Percentiles rank a stretch among this genome's conserved stretches.
These are phyloP conservation scores for Psylliodes chrysocephalus DNA, from an alignment of 2,888 invertebrate genomes.

Conservation along the genomic window DNA sequence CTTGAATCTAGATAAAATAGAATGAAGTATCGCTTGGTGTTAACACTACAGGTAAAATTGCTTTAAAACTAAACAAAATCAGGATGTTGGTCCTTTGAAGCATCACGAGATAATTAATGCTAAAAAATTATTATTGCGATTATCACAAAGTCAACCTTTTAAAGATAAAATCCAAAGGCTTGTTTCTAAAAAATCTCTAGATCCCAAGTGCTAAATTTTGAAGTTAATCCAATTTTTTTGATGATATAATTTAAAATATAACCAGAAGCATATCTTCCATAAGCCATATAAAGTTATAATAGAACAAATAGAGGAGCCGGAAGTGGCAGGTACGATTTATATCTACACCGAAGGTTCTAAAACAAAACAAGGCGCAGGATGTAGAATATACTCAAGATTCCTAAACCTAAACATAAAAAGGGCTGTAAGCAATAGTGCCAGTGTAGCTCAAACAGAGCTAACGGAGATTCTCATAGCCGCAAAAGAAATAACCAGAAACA, in stretches of 20 bases:
- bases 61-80: background rate
- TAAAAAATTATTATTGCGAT: background rate
- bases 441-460: no score
- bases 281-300: no score
- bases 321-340: no score
- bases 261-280: no score
- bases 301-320: no score
- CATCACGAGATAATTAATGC: background rate
- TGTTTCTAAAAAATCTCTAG: background rate
- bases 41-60: conserved; percentile 20
- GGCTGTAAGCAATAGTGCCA: no score
- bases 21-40: background rate
- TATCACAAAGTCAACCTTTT: background rate
- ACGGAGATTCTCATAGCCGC: no score
- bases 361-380: no score
- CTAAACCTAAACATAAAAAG: no score
- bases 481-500: no score
- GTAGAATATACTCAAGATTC: no score
- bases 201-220: conserved; percentile 5
- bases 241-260: conserved; percentile 3
- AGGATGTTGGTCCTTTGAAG: background rate
- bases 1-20: background rate
- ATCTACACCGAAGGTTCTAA: no score
- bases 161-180: background rate
- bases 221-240: conserved; percentile 21